Evolutionary conservation across 2,797 vertebrate species (phyloP).

Genomic region (Gobionotothen gibberifrons): DNA sequence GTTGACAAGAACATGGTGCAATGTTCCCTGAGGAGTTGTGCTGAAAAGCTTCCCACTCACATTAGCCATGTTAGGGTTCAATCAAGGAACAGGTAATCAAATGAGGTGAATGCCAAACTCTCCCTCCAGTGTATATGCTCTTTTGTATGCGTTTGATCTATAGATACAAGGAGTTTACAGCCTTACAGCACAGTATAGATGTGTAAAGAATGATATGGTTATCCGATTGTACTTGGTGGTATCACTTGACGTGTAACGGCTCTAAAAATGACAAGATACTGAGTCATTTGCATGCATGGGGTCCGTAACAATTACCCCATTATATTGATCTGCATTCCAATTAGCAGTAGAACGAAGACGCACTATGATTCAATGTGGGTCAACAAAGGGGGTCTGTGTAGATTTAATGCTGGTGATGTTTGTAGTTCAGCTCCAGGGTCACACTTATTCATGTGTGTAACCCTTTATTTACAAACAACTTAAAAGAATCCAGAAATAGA

Average conservation of each 20-base stretch:
- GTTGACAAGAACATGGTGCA: conserved; percentile 76
- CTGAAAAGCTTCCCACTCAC: conserved; percentile 65
- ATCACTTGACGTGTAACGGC: conserved; percentile 10
- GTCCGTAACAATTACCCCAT: conserved; percentile 26
- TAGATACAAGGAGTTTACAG: not conserved
- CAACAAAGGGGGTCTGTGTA: conserved; percentile 20
- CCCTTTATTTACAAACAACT: not conserved
- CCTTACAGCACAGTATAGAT: conserved; percentile 8
- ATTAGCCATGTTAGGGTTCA: conserved; percentile 49
- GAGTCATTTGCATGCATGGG: conserved; percentile 14
- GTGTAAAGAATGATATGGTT: conserved; percentile 43
- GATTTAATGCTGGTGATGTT: conserved; percentile 14
- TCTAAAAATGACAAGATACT: not conserved
- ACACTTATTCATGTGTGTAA: not conserved
- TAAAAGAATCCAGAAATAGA: not conserved
- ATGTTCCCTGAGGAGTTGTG: conserved; percentile 71
- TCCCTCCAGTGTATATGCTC: not conserved
- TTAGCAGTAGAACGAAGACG: not conserved
- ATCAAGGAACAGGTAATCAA: conserved; percentile 49
- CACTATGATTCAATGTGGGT: not conserved
- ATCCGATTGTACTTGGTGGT: conserved; percentile 43
- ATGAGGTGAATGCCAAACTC: conserved; percentile 32
- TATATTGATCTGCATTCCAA: conserved; percentile 19
- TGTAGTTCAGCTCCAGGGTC: not conserved
- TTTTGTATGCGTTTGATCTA: conserved; percentile 6